phyloP scores from a whole-genome alignment of 2,888 invertebrate genomes.

The Platycheirus albimanus region DNA sequence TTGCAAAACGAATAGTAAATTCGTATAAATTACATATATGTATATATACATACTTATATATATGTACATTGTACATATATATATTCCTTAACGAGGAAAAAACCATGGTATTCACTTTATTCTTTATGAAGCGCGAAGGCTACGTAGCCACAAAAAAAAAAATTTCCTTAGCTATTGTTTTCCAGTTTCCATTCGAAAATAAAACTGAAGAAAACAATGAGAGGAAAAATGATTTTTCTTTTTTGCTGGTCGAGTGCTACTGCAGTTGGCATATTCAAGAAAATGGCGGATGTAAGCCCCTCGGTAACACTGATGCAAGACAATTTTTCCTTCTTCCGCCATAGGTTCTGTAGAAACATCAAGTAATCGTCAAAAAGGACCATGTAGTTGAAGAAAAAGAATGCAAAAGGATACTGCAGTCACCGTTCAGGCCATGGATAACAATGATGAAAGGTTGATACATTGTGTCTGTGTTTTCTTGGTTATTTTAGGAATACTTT shows the following conservation, averaged over 20 bases:
- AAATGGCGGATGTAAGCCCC: conserved; percentile 56
- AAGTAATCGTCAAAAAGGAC: conserved; percentile 51
- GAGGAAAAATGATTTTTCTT: background rate
- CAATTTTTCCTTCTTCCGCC: conserved; percentile 55
- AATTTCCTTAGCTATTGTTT: conserved; percentile 4
- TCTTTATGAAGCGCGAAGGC: conserved; percentile 12
- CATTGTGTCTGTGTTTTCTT: conserved; percentile 15
- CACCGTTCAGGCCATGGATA: conserved; percentile 4
- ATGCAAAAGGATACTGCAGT: conserved; percentile 26
- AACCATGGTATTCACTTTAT: conserved; percentile 1
- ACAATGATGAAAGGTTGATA: conserved; percentile 12
- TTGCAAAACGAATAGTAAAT: too few relatives aligned
- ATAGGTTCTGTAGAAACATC: conserved; percentile 52
- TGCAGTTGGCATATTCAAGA: conserved; percentile 38
- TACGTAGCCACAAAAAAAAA: conserved; percentile 11
- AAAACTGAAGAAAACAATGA: conserved; percentile 21
- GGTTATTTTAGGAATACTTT: background rate
- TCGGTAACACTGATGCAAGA: conserved; percentile 57
- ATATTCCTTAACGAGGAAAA: too few relatives aligned
- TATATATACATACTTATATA: too few relatives aligned
- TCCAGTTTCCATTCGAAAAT: background rate
- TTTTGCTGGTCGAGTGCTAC: conserved; percentile 11
- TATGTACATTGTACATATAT: too few relatives aligned
- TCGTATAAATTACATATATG: too few relatives aligned
- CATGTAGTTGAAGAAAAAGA: background rate